Conservation (phyloP, 2,113 vertebrate species). For the Himantopus leucocephalus region DNA sequence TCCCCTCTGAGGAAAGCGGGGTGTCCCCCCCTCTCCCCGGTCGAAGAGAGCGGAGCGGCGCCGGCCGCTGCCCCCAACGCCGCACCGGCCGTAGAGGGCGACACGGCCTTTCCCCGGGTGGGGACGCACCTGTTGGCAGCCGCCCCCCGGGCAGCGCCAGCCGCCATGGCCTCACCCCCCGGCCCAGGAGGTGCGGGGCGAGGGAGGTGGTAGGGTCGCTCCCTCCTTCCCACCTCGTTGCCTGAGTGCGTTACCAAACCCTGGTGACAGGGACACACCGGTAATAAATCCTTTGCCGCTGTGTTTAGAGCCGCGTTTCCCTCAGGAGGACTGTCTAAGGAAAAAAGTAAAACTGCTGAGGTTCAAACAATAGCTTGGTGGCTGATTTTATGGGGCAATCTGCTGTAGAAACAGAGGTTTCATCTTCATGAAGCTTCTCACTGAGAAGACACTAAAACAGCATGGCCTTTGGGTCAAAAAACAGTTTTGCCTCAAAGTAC, state of each 20-base stretch:
- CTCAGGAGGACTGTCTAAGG: neutral
- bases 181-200: too few species aligned
- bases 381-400: neutral
- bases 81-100: neutral
- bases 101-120: neutral
- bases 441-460: neutral
- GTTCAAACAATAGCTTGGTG: neutral
- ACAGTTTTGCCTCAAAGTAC: neutral
- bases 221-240: too few species aligned
- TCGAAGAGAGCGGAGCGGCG: too few species aligned
- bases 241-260: accelerated
- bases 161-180: neutral
- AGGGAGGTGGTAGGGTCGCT: neutral
- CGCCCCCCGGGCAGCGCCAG: neutral
- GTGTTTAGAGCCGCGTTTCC: neutral
- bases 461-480: neutral
- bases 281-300: accelerated
- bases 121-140: neutral
- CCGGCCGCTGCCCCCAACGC: too few species aligned
- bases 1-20: too few species aligned
- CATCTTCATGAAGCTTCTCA: accelerated
- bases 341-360: neutral
- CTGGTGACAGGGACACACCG: neutral
- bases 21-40: too few species aligned
- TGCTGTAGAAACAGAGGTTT: neutral